Evolutionary conservation across 1,140 invertebrate species (phyloP).

Genomic region (Diachasmimorpha longicaudata): DNA sequence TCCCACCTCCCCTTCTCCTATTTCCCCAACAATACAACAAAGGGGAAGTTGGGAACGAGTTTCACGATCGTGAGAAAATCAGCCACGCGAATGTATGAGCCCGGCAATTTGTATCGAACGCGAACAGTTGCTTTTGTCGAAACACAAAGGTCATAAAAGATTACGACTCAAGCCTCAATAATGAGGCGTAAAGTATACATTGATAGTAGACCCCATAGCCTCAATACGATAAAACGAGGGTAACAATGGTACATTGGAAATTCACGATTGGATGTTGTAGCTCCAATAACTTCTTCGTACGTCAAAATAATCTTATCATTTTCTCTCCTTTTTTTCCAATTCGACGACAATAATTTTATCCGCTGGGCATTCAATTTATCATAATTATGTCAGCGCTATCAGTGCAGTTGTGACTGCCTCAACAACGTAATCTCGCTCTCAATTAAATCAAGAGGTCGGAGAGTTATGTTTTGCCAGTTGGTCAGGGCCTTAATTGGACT

Average conservation of each 20-base stretch:
- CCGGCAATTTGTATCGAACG: not conserved
- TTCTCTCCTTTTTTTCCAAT: not conserved
- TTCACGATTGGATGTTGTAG: not conserved
- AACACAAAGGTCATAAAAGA: constrained; percentile 1
- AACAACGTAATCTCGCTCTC: not conserved
- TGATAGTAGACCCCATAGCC: not conserved
- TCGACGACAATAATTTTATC: not conserved
- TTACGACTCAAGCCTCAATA: not conserved
- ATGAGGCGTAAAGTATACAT: not conserved
- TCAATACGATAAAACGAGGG: not conserved
- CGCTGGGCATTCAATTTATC: not conserved
- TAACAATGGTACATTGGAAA: not conserved
- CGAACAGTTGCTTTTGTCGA: not conserved
- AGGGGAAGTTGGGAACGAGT: not conserved
- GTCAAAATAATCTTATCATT: not conserved
- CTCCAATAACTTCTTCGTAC: not conserved
- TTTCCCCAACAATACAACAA: not conserved
- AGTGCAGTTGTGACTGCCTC: not conserved
- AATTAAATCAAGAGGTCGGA: not conserved
- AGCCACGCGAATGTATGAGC: not conserved
- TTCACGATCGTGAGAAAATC: not conserved
- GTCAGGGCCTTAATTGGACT: not conserved
- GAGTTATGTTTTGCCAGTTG: not conserved
- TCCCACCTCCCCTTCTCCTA: not conserved
- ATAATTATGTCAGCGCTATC: not conserved